Evolutionary conservation across 2,797 vertebrate genomes (phyloP).

Genomic region (Oreochromis mossambicus): DNA sequence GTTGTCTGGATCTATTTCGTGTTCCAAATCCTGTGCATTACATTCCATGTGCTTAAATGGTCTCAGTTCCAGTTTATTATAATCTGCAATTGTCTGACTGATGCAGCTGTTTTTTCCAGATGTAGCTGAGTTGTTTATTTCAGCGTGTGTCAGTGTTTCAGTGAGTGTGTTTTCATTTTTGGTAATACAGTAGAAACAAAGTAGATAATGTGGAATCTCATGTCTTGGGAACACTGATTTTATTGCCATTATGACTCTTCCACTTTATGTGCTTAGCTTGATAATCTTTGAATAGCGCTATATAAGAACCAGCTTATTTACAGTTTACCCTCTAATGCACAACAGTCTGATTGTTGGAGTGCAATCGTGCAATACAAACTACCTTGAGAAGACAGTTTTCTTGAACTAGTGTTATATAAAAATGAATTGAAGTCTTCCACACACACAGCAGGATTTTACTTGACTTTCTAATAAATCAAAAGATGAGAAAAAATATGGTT

Average conservation of each 20-base stretch:
- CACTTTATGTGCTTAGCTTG: neutral
- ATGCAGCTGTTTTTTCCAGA: neutral
- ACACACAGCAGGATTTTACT: neutral
- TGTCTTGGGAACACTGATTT: neutral
- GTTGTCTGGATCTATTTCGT: too few relatives aligned
- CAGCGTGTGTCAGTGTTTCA: neutral
- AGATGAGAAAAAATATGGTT: neutral
- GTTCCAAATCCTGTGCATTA: too few relatives aligned
- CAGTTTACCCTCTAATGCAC: neutral
- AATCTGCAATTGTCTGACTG: neutral
- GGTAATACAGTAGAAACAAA: neutral
- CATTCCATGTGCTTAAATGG: neutral
- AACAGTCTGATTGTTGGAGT: neutral
- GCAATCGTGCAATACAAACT: neutral
- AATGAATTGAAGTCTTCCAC: neutral
- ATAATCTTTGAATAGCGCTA: neutral
- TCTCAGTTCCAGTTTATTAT: neutral
- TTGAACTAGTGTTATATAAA: neutral
- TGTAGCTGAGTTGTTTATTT: neutral
- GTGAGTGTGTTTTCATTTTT: neutral
- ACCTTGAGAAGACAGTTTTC: neutral
- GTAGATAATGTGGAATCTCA: neutral
- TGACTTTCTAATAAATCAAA: neutral
- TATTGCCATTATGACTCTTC: neutral
- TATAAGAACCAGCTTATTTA: neutral